A percentile compares a stretch with the other conserved stretches of the same genome.
phyloP scores from a whole-genome alignment of 2,113 vertebrate genomes.

The Synodontis membranacea region DNA sequence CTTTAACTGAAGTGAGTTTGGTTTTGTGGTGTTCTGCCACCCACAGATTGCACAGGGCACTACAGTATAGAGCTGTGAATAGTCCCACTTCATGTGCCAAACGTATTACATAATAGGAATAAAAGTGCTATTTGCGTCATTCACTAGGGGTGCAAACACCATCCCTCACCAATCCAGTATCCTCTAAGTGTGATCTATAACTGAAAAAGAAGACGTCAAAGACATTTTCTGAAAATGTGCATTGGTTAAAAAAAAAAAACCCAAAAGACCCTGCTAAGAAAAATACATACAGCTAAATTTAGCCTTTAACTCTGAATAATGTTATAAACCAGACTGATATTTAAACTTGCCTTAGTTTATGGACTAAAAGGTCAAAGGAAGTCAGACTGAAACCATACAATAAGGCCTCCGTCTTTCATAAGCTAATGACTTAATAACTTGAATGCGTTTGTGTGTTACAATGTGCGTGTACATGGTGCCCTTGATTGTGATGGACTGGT shows the following conservation, averaged over 20 bases:
- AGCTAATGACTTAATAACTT: neutral
- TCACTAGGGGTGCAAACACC: slow-evolving; percentile 14
- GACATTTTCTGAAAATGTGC: neutral
- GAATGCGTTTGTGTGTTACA: too few species aligned
- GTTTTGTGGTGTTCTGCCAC: slow-evolving; percentile 19
- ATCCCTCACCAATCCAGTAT: neutral
- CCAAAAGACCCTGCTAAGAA: too few species aligned
- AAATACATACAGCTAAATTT: neutral
- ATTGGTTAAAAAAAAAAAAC: too few species aligned
- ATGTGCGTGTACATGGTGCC: neutral
- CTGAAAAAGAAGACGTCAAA: slow-evolving; percentile 3
- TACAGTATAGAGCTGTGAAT: neutral
- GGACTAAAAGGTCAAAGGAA: neutral
- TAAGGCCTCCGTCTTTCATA: neutral
- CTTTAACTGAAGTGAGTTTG: neutral
- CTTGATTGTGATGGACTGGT: neutral
- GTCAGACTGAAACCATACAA: neutral
- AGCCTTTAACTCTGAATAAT: neutral
- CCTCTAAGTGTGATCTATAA: neutral
- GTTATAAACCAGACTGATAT: neutral
- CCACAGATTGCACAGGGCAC: slow-evolving; percentile 14
- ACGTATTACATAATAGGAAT: slow-evolving; percentile 27
- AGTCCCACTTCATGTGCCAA: slow-evolving; percentile 16
- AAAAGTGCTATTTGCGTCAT: slow-evolving; percentile 23
- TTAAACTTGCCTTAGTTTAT: neutral